phyloP scores from a whole-genome alignment of 2,888 invertebrate species.

The Trichacis sp. region DNA sequence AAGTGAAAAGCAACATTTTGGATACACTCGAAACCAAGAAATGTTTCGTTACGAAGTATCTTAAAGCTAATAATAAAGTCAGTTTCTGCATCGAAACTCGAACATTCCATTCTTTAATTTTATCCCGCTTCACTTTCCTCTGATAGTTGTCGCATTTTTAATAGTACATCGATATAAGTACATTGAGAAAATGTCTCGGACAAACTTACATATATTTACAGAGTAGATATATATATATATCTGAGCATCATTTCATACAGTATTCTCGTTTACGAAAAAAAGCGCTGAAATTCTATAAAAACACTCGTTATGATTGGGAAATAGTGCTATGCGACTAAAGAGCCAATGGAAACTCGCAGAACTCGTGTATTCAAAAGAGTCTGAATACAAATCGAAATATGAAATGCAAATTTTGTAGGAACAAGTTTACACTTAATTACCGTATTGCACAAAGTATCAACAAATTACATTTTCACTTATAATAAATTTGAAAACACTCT shows the following conservation, averaged over 20 bases:
- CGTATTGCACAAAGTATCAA: conserved; percentile 31
- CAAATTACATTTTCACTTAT: conserved; percentile 10
- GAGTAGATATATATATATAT: conserved; percentile 43
- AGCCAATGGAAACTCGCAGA: conserved; percentile 50
- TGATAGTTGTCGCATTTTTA: conserved; percentile 27
- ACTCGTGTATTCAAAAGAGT: no score
- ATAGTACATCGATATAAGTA: conserved; percentile 38
- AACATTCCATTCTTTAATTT: conserved; percentile 16
- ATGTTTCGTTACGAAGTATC: no score
- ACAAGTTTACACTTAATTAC: conserved; percentile 6
- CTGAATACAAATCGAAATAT: neutral
- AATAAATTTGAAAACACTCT: neutral
- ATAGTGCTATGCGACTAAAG: conserved; percentile 41
- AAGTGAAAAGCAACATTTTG: no score
- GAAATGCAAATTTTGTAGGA: conserved; percentile 15
- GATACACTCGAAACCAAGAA: no score
- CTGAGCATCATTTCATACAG: conserved; percentile 38
- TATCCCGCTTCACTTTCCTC: no score
- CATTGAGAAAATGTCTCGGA: conserved; percentile 41
- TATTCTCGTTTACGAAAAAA: no score
- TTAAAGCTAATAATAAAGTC: no score
- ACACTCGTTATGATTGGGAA: conserved; percentile 29
- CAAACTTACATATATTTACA: conserved; percentile 43
- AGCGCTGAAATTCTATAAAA: neutral
- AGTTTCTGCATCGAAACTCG: no score